phyloP scores from a whole-genome alignment of 1,140 invertebrate species.

The Lerema accius region DNA sequence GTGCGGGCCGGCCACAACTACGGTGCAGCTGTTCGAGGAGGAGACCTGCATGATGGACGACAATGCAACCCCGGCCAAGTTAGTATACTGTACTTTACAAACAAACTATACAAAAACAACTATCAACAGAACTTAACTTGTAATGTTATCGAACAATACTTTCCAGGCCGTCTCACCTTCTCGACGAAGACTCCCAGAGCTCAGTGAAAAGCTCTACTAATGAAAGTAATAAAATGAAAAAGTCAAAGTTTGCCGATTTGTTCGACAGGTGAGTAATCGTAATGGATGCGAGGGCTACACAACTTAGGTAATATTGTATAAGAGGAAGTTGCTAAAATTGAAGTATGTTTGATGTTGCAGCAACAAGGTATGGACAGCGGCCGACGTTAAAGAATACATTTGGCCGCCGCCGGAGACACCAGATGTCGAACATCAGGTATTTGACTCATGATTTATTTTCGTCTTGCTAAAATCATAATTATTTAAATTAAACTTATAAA shows the following conservation, averaged over 20 bases:
- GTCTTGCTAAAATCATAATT: too few relatives aligned
- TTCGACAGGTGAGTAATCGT: conserved; percentile 84
- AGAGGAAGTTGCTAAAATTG: background rate
- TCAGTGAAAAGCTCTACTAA: conserved; percentile 88
- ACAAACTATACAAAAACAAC: too few relatives aligned
- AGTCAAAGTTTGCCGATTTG: conserved; percentile 89
- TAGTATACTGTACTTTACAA: conserved; percentile 37
- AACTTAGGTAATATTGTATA: background rate
- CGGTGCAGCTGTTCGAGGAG: conserved; percentile 90
- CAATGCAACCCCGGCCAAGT: conserved; percentile 81
- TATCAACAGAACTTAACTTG: too few relatives aligned
- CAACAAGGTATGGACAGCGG: conserved; percentile 89
- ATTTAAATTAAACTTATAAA: too few relatives aligned
- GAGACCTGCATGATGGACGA: conserved; percentile 95
- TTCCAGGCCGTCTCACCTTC: conserved; percentile 82
- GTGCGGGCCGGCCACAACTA: conserved; percentile 74
- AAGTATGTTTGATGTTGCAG: conserved; percentile 52
- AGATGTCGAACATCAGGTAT: conserved; percentile 69
- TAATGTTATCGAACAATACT: background rate
- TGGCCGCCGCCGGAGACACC: conserved; percentile 90
- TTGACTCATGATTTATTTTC: conserved; percentile 17
- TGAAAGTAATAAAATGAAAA: conserved; percentile 87
- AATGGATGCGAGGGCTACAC: background rate
- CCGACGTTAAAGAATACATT: conserved; percentile 96
- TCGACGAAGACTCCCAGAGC: conserved; percentile 91